A percentile compares a stretch with the other conserved stretches of the same genome.
These are phyloP conservation scores for Phalera bucephala DNA, from an alignment of 2,888 invertebrate genomes.

Conservation along the genomic window DNA sequence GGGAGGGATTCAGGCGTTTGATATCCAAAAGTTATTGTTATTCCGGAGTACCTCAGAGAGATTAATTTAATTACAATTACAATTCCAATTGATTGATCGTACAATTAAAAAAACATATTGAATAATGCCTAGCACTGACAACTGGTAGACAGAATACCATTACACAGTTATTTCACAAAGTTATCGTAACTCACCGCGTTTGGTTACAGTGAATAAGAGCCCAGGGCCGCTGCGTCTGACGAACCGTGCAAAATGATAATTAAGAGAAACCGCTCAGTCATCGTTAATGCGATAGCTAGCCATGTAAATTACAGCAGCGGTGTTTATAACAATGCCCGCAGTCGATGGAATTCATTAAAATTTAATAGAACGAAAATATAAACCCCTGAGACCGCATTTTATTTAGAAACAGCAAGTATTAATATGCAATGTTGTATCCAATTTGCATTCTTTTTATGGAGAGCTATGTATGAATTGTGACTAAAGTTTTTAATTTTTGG, in stretches of 20 bases:
- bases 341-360: constrained; percentile 69
- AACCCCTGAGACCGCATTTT: constrained; percentile 28
- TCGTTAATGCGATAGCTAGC: constrained; percentile 77
- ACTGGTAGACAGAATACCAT: no score
- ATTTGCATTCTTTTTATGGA: neutral
- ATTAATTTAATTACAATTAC: no score
- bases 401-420: constrained; percentile 26
- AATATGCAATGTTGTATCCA: neutral
- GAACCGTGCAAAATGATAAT: constrained; percentile 82
- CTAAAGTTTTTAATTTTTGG: no score
- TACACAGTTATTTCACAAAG: no score
- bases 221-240: constrained; percentile 65
- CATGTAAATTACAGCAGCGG: constrained; percentile 68
- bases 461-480: neutral
- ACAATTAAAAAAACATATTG: no score
- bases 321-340: constrained; percentile 69
- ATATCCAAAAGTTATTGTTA: no score
- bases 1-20: no score
- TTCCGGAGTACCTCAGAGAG: no score
- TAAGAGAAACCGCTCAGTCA: constrained; percentile 81
- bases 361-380: constrained; percentile 58
- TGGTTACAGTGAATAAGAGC: no score
- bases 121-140: no score
- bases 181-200: no score
- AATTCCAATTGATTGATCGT: no score